A percentile compares a stretch with the other conserved stretches of the same genome.
Evolutionary conservation across 1,140 invertebrate species (phyloP).

Genomic region (Brachionus rubens): DNA sequence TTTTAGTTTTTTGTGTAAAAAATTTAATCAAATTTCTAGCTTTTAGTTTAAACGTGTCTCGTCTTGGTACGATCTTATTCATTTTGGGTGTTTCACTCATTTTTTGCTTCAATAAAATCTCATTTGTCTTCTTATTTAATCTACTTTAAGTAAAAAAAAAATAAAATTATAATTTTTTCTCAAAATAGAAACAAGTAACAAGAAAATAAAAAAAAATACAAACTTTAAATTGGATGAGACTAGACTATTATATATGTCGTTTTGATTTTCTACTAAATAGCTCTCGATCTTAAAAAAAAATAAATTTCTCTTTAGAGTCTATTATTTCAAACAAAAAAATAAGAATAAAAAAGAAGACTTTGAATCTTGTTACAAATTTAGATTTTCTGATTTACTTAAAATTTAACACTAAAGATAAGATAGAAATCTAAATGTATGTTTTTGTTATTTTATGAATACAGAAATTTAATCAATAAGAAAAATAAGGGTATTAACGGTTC

Average conservation of each 20-base stretch:
- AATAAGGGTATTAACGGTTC: too few species aligned
- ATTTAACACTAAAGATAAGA: conserved; percentile 25
- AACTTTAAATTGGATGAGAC: not conserved
- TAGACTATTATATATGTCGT: conserved; percentile 17
- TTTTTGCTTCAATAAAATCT: not conserved
- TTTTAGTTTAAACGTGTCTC: conserved; percentile 10
- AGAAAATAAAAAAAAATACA: not conserved
- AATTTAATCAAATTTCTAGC: conserved; percentile 23
- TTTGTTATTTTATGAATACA: not conserved
- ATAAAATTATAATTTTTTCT: not conserved
- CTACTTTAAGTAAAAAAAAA: not conserved
- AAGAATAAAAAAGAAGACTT: conserved; percentile 14
- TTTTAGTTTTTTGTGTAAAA: conserved; percentile 3
- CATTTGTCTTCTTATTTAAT: not conserved
- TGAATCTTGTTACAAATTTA: not conserved
- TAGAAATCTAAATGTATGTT: not conserved
- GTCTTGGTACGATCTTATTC: not conserved
- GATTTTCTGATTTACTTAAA: not conserved
- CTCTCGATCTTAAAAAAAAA: conserved; percentile 4
- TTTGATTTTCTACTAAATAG: conserved; percentile 3
- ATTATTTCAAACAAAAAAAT: conserved; percentile 15
- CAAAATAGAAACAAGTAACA: not conserved
- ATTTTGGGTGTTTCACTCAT: conserved; percentile 3
- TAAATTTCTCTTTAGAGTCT: not conserved
- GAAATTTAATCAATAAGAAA: too few species aligned